A percentile compares a stretch with the other conserved stretches of the same genome.
Evolutionary conservation across 2,797 vertebrate genomes (phyloP).

Genomic region (Pantherophis vulpinus): DNA sequence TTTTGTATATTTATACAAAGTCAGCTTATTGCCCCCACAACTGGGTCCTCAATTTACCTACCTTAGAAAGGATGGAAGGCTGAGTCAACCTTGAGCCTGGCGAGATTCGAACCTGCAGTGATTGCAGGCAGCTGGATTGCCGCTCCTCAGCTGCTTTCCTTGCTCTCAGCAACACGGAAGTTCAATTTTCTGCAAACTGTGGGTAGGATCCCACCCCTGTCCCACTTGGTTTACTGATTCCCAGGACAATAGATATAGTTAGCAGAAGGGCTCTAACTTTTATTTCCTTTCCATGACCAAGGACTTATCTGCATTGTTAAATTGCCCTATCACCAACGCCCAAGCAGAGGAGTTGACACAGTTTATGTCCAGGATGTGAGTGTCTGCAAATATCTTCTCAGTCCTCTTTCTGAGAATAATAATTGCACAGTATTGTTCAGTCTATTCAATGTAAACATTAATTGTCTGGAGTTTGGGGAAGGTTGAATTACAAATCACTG

Average conservation of each 20-base stretch:
- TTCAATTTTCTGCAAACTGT: too few relatives aligned
- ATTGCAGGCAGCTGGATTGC: too few relatives aligned
- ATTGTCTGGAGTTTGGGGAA: not conserved
- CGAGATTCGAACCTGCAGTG: too few relatives aligned
- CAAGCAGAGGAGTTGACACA: not conserved
- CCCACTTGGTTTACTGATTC: not conserved
- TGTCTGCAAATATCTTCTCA: not conserved
- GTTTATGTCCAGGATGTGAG: not conserved
- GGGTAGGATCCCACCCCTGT: too few relatives aligned
- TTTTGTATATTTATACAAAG: too few relatives aligned
- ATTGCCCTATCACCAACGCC: not conserved
- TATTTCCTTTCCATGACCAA: not conserved
- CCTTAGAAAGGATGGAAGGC: too few relatives aligned
- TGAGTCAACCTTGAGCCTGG: too few relatives aligned
- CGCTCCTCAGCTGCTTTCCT: too few relatives aligned
- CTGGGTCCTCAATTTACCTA: too few relatives aligned
- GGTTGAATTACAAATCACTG: not conserved
- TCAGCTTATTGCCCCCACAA: too few relatives aligned
- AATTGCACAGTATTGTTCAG: not conserved
- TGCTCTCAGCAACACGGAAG: too few relatives aligned
- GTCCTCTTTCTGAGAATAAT: not conserved
- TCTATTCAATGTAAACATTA: not conserved
- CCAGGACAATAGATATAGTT: not conserved
- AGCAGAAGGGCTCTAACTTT: not conserved
- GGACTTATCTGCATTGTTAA: not conserved